Percentiles rank a stretch among this genome's conserved stretches.
phyloP scores from a whole-genome alignment of 2,888 invertebrate species.

The Ellobium chinense region DNA sequence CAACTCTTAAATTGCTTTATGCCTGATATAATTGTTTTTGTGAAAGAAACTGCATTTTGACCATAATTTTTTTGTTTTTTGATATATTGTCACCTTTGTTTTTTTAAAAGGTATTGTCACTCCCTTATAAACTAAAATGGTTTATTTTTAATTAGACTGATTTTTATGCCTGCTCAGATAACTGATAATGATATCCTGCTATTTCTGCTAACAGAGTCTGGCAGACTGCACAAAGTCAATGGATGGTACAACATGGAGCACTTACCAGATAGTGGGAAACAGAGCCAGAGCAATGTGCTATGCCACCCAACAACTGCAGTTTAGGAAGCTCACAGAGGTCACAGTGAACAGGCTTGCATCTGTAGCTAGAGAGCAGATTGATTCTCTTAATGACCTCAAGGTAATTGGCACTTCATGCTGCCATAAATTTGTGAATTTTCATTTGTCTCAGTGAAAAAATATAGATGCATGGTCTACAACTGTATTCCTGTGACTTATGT shows the following conservation, averaged over 20 bases:
- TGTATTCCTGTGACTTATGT: too few species aligned
- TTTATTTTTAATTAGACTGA: too few species aligned
- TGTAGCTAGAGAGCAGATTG: constrained; percentile 81
- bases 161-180: too few species aligned
- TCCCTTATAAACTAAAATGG: too few species aligned
- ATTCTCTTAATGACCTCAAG: constrained; percentile 80
- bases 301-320: constrained; percentile 83
- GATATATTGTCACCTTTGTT: too few species aligned
- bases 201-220: constrained; percentile 79
- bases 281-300: constrained; percentile 86
- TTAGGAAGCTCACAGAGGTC: constrained; percentile 84
- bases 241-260: constrained; percentile 85
- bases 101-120: too few species aligned
- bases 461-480: too few species aligned
- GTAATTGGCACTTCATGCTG: constrained; percentile 64
- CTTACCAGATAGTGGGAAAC: constrained; percentile 81
- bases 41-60: too few species aligned
- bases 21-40: too few species aligned
- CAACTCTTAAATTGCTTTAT: too few species aligned
- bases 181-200: not conserved
- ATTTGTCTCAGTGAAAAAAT: too few species aligned
- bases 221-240: constrained; percentile 84
- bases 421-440: not conserved
- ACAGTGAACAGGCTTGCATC: constrained; percentile 84
- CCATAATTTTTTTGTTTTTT: too few species aligned